A percentile compares a stretch with the other conserved stretches of the same genome.
phyloP scores from a whole-genome alignment of 2,797 vertebrate genomes.

The Cyprinella venusta region DNA sequence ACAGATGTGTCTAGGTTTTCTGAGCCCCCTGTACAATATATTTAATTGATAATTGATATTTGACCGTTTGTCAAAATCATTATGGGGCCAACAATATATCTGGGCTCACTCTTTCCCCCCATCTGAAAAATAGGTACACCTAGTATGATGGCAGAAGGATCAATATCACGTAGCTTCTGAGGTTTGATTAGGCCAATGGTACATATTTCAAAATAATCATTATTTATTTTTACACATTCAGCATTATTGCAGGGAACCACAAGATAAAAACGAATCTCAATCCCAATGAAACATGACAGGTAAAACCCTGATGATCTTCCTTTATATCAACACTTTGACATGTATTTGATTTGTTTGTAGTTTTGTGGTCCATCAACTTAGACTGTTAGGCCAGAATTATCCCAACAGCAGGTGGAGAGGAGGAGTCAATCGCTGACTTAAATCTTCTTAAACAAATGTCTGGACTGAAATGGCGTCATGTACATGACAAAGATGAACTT shows the following conservation, averaged over 20 bases:
- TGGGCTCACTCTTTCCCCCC: background rate
- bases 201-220: background rate
- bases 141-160: background rate
- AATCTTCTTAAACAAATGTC: conserved; percentile 24
- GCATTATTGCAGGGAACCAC: background rate
- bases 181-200: background rate
- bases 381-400: conserved; percentile 17
- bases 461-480: conserved; percentile 46
- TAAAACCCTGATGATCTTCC: background rate
- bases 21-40: no score
- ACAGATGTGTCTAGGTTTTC: background rate
- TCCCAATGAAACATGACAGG: background rate
- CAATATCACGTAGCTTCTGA: background rate
- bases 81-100: background rate
- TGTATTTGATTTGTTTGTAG: background rate
- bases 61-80: background rate
- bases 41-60: no score
- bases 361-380: background rate
- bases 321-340: background rate
- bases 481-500: conserved; percentile 51
- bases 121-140: background rate
- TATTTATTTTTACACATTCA: background rate
- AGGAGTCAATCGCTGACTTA: conserved; percentile 22
- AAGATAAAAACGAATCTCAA: background rate
- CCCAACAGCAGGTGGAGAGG: conserved; percentile 41